These are phyloP conservation scores for Aspiorhynchus laticeps DNA, from an alignment of 2,113 vertebrate genomes.

Conservation along the genomic window DNA sequence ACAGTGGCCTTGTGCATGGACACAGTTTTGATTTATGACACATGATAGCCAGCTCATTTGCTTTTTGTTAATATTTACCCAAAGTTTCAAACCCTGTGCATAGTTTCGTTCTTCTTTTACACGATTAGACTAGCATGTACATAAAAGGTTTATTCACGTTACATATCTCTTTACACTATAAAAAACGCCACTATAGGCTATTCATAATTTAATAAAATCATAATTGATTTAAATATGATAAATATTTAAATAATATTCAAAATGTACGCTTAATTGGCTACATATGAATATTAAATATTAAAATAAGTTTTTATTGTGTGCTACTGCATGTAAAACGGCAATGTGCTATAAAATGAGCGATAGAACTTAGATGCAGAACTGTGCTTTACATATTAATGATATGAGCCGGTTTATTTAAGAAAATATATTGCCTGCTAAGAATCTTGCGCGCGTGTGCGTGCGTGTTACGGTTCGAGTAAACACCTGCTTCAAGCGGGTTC, in stretches of 20 bases:
- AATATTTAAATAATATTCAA: not conserved
- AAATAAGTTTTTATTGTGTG: not conserved
- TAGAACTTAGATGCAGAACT: not conserved
- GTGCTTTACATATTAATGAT: not conserved
- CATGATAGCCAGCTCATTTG: slow-evolving; percentile 72
- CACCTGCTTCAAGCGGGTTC: not conserved
- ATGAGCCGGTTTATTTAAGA: not conserved
- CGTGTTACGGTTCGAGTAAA: not conserved
- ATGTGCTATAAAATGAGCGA: not conserved
- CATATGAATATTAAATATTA: not conserved
- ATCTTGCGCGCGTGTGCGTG: not conserved
- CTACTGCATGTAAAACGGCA: not conserved
- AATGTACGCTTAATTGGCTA: not conserved
- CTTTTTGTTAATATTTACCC: slow-evolving; percentile 90
- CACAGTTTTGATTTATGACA: slow-evolving; percentile 82
- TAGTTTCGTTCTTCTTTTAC: slow-evolving; percentile 1
- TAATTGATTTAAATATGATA: not conserved
- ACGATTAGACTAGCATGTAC: not conserved
- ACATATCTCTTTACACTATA: not conserved
- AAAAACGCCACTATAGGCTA: too few species aligned
- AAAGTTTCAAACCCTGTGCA: slow-evolving; percentile 61
- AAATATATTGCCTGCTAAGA: not conserved
- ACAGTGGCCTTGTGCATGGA: slow-evolving; percentile 80
- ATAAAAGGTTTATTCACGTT: not conserved
- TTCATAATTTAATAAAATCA: not conserved